Evolutionary conservation across 2,888 invertebrate species (phyloP), one percentile per base, ranked within the genome.

Genomic region (Lasius fuliginosus): DNA sequence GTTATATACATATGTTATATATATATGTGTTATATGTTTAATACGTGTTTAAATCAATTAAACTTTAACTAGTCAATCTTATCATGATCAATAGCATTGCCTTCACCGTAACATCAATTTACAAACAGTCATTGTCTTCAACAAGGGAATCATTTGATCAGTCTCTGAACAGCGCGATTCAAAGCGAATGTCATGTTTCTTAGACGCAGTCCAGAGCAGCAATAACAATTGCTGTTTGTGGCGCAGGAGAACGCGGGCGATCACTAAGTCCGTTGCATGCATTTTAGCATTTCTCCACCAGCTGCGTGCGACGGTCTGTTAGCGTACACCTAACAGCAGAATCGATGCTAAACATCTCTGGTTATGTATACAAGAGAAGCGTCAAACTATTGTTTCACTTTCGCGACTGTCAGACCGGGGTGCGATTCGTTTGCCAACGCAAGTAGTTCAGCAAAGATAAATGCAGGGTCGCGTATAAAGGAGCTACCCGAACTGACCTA

Each of bases 341-440:
- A 89, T 88, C 85, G 85, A 86, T 87, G 67, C 74, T 69, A 77
- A 76, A 85, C 71, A 88, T 86, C 83, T 83, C 83, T 75, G 74
- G 67, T 46, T 69, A 86, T 49, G 83, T 85, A 68, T 75, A 71
- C 79, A 81, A 68, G 64, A 69, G 62, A 53, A 83, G 64, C 64
- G 68, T 60, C 83, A 67, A 83, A 79, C 86, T 84, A 89, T 89
- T 89, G 89, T 87, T 81, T 84, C 18, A 53, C 68, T 62, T 68
- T 33, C 75, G 75, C 49, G 56, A 12, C 64, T 74, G 69, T 85
- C 84, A 15, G 81, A 75, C 83, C 67, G 81, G 8, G n/a, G 84
- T 65, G 87, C 73, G 86, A 89, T 89, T 89, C 89, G 89, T 89
- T 89, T 84, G 86, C 69, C 81, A 73, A 69, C 82, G 75, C 87